Percentiles rank a stretch among this genome's conserved stretches.
These are phyloP conservation scores for Triplophysa bombifrons DNA, from an alignment of 2,797 vertebrate species.

Conservation along the genomic window DNA sequence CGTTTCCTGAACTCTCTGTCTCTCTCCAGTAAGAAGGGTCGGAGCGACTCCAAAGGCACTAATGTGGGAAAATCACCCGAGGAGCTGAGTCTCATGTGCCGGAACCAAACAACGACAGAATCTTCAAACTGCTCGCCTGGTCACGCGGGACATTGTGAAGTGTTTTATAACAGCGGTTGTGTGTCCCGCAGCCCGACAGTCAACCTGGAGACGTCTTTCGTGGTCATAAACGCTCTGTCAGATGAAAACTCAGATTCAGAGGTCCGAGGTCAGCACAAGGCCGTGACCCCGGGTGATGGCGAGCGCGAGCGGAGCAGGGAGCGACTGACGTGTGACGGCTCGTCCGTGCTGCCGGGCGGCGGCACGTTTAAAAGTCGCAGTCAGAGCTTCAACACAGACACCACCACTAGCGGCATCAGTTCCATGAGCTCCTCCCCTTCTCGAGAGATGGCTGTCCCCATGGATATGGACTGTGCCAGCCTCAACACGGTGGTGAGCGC, in stretches of 20 bases:
- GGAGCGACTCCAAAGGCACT: constrained; percentile 79
- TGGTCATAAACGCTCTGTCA: constrained; percentile 73
- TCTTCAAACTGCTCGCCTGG: constrained; percentile 67
- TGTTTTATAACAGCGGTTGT: constrained; percentile 68
- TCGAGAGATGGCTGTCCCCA: constrained; percentile 78
- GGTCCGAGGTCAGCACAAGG: constrained; percentile 71
- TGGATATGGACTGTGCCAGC: constrained; percentile 81
- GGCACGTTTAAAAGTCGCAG: constrained; percentile 85
- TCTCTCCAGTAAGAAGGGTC: constrained; percentile 83
- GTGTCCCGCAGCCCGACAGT: constrained; percentile 77
- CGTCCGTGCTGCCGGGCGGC: constrained; percentile 55
- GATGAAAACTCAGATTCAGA: constrained; percentile 48
- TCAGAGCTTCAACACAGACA: constrained; percentile 88
- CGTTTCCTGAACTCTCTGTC: constrained; percentile 84
- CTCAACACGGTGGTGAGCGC: constrained; percentile 82
- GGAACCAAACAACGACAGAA: constrained; percentile 81
- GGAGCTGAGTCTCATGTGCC: constrained; percentile 72
- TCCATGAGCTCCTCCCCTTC: constrained; percentile 89
- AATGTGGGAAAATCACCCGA: constrained; percentile 65
- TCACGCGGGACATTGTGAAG: constrained; percentile 70
- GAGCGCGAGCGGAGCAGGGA: constrained; percentile 79
- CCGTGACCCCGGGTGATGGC: constrained; percentile 61
- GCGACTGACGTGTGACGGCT: constrained; percentile 75
- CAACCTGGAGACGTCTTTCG: constrained; percentile 80
- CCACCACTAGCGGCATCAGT: constrained; percentile 87